phyloP scores from a whole-genome alignment of 2,113 vertebrate species.

The Haemorhous mexicanus region DNA sequence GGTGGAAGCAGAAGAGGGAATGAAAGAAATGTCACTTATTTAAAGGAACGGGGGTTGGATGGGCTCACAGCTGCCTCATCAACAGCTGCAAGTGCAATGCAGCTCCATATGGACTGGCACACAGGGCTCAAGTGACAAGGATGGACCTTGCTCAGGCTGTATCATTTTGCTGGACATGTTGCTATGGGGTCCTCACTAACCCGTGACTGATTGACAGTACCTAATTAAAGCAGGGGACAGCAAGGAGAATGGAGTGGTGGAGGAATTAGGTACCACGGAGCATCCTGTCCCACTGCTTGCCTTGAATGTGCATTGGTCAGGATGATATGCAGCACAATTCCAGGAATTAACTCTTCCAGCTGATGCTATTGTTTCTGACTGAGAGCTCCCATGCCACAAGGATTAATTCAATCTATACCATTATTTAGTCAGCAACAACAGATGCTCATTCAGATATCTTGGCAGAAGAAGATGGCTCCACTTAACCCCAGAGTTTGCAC shows the following conservation, averaged over 20 bases:
- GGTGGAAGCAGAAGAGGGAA: background rate
- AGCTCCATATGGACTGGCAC: background rate
- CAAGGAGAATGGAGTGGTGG: background rate
- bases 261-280: background rate
- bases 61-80: background rate
- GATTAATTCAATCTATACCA: slow-evolving; percentile 5
- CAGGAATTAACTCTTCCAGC: slow-evolving; percentile 24
- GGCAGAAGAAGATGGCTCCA: background rate
- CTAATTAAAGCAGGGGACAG: background rate
- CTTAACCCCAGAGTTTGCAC: background rate
- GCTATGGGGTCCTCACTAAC: background rate
- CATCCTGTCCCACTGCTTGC: accelerated
- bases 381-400: background rate
- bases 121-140: background rate
- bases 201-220: background rate
- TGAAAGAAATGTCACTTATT: background rate
- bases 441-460: background rate
- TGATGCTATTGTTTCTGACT: slow-evolving; percentile 7
- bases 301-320: background rate
- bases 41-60: background rate
- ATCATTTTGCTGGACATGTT: background rate
- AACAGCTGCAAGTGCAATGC: background rate
- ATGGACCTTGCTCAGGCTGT: background rate
- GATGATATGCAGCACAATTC: background rate
- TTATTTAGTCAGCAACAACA: background rate